Conservation (phyloP, 2,113 vertebrate species). For the Scophthalmus maximus region DNA sequence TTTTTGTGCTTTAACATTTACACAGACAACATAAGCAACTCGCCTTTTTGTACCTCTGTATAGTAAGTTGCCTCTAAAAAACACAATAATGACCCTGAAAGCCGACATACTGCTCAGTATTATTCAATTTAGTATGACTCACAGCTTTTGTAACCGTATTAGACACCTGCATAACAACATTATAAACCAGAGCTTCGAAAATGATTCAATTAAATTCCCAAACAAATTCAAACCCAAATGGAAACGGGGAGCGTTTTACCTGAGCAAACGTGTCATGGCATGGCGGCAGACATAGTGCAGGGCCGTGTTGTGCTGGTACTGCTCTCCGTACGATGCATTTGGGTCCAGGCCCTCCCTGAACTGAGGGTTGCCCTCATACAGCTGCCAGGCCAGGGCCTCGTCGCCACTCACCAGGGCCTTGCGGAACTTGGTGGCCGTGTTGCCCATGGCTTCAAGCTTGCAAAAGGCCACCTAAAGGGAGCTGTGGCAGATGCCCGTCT, state of each 20-base stretch:
- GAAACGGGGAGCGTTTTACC: slow-evolving; percentile 77
- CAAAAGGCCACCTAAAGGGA: slow-evolving; percentile 37
- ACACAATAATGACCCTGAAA: not conserved
- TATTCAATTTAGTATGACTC: slow-evolving; percentile 41
- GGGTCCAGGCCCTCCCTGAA: slow-evolving; percentile 97
- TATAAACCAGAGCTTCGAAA: not conserved
- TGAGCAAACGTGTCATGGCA: slow-evolving; percentile 95
- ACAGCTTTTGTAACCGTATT: slow-evolving; percentile 11
- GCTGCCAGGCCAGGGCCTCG: slow-evolving; percentile 96
- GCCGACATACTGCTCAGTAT: slow-evolving; percentile 22
- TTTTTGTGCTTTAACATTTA: slow-evolving; percentile 19
- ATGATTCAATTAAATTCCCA: not conserved
- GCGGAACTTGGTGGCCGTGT: slow-evolving; percentile 98
- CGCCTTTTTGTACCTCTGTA: not conserved
- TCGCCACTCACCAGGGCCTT: slow-evolving; percentile 98
- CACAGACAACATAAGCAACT: not conserved
- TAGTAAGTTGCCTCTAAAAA: slow-evolving; percentile 13
- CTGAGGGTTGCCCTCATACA: slow-evolving; percentile 98
- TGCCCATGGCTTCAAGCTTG: slow-evolving; percentile 89
- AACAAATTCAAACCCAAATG: not conserved
- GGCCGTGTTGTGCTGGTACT: slow-evolving; percentile 97
- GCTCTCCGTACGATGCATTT: slow-evolving; percentile 97
- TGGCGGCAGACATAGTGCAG: slow-evolving; percentile 97
- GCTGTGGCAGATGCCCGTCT: slow-evolving; percentile 45
- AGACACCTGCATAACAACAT: slow-evolving; percentile 26